Percentiles rank a stretch among this genome's conserved stretches.
phyloP scores from a whole-genome alignment of 2,888 invertebrate species.

The Adelognathus sp. region DNA sequence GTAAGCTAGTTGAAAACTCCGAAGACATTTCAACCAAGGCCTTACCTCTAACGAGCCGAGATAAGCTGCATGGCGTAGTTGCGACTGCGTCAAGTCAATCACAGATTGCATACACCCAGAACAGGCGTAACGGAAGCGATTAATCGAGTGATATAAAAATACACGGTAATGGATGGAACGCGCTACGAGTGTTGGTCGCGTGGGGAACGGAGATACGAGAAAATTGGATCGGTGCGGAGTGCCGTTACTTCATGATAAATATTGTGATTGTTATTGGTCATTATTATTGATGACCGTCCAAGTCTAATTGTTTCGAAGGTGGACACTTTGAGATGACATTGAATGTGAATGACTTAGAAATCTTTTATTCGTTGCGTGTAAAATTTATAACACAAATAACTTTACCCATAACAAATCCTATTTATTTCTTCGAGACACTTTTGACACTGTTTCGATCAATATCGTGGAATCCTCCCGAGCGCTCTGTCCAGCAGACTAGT shows the following conservation, averaged over 20 bases:
- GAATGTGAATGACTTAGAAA: background rate
- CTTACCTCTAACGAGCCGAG: background rate
- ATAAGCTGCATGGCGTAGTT: constrained; percentile 16
- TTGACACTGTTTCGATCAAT: background rate
- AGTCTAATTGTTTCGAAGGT: background rate
- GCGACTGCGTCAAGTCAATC: constrained; percentile 9
- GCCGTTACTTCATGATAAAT: constrained; percentile 7
- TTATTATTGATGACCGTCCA: background rate
- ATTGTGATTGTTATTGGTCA: constrained; percentile 7
- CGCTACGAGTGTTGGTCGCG: background rate
- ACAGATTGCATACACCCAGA: constrained; percentile 10
- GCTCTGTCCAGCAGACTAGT: background rate
- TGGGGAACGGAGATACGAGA: background rate
- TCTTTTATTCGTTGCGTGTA: background rate
- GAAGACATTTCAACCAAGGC: background rate
- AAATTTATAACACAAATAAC: no score
- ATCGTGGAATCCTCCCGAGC: constrained; percentile 1
- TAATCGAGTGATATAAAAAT: constrained; percentile 48
- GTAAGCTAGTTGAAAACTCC: background rate
- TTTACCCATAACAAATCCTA: no score
- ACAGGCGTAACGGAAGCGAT: background rate
- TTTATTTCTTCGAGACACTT: background rate
- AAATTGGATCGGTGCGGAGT: constrained; percentile 17
- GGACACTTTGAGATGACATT: background rate
- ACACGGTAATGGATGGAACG: constrained; percentile 32